phyloP scores from a whole-genome alignment of 2,888 invertebrate genomes.

The Parascotia fuliginaria region DNA sequence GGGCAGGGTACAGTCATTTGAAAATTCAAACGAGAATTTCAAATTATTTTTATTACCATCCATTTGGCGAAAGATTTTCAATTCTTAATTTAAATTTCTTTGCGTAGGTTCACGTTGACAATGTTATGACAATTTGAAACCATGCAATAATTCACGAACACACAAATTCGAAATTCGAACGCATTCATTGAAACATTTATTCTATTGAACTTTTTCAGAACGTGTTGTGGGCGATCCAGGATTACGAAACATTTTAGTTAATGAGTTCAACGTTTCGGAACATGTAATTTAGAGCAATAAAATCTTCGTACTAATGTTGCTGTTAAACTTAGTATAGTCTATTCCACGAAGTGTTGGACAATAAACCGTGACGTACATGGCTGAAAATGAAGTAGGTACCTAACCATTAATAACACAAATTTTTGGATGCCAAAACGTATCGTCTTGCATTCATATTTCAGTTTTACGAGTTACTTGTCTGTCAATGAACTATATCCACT shows the following conservation, averaged over 20 bases:
- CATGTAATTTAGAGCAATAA: slow-evolving; percentile 66
- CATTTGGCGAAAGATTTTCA: slow-evolving; percentile 20
- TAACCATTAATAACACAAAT: slow-evolving; percentile 12
- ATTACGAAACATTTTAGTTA: slow-evolving; percentile 46
- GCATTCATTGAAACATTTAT: slow-evolving; percentile 46
- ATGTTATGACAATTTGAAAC: slow-evolving; percentile 47
- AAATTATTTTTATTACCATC: slow-evolving; percentile 22
- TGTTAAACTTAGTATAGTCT: slow-evolving; percentile 36
- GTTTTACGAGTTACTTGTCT: not conserved
- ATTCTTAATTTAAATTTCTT: slow-evolving; percentile 30
- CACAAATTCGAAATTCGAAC: slow-evolving; percentile 34
- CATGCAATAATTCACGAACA: slow-evolving; percentile 38
- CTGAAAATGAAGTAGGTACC: slow-evolving; percentile 1
- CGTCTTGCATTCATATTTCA: not conserved
- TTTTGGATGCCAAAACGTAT: slow-evolving; percentile 11
- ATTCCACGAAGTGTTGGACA: slow-evolving; percentile 42
- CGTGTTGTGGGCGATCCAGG: slow-evolving; percentile 34
- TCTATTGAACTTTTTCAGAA: slow-evolving; percentile 38
- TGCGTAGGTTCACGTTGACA: slow-evolving; percentile 23
- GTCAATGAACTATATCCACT: not conserved
- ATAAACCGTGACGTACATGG: slow-evolving; percentile 24
- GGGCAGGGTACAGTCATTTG: not conserved
- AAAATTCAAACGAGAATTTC: slow-evolving; percentile 12
- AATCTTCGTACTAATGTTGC: slow-evolving; percentile 38
- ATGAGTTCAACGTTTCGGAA: slow-evolving; percentile 58